These are phyloP conservation scores for Apodemia mormo DNA, from an alignment of 2,888 invertebrate genomes.

Conservation along the genomic window DNA sequence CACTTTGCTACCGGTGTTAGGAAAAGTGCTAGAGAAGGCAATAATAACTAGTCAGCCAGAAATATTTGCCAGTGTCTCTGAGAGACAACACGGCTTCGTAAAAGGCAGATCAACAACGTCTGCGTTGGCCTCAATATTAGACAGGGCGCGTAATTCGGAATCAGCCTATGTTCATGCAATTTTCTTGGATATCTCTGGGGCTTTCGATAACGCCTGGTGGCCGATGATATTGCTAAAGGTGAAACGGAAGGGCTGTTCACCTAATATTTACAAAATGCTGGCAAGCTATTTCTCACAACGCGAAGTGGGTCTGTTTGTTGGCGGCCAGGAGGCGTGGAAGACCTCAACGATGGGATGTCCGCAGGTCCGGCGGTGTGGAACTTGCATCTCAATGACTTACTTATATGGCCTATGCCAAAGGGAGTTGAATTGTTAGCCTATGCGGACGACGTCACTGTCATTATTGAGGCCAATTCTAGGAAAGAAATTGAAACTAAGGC, in stretches of 20 bases:
- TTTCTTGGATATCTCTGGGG: not conserved
- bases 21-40: too few relatives aligned
- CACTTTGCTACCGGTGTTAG: too few relatives aligned
- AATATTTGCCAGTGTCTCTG: not conserved
- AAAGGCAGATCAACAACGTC: not conserved
- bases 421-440: constrained; percentile 18
- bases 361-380: constrained; percentile 24
- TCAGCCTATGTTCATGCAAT: not conserved
- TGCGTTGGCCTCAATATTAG: not conserved
- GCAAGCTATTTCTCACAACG: not conserved
- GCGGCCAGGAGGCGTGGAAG: constrained; percentile 22
- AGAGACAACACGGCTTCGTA: not conserved
- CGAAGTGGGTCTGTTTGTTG: too few relatives aligned
- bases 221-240: not conserved
- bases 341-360: constrained; percentile 28
- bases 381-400: constrained; percentile 18
- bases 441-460: too few relatives aligned
- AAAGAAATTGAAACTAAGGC: not conserved
- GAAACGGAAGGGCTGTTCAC: not conserved
- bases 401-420: constrained; percentile 5
- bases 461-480: too few relatives aligned
- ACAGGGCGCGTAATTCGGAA: not conserved
- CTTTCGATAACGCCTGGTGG: too few relatives aligned
- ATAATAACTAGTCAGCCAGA: too few relatives aligned
- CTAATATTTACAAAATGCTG: not conserved